phyloP scores from a whole-genome alignment of 2,797 vertebrate genomes.

The Agapornis canus region DNA sequence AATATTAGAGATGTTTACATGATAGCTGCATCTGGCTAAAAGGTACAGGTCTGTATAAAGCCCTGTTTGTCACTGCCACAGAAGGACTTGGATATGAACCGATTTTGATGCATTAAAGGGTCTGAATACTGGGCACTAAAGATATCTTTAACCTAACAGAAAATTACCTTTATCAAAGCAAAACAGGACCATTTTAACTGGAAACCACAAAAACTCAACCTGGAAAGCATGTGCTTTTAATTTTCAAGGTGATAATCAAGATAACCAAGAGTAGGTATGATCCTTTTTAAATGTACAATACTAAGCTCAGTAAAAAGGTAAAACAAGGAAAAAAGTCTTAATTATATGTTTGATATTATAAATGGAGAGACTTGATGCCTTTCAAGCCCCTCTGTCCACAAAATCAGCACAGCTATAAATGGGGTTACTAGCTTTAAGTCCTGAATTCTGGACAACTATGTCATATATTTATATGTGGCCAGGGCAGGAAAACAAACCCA shows the following conservation, averaged over 20 bases:
- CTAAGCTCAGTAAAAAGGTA: neutral
- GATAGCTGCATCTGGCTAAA: neutral
- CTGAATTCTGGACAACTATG: neutral
- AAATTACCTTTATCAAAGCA: neutral
- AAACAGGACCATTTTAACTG: neutral
- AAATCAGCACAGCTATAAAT: neutral
- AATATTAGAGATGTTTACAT: fast-evolving
- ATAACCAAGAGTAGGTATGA: neutral
- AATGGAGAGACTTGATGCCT: neutral
- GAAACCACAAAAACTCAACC: neutral
- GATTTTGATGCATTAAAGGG: neutral
- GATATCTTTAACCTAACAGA: neutral
- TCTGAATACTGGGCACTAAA: neutral
- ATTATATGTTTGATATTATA: neutral
- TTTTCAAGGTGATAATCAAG: neutral
- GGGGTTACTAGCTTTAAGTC: neutral
- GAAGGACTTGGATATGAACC: neutral
- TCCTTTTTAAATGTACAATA: neutral
- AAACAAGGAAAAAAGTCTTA: neutral
- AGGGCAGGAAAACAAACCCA: neutral
- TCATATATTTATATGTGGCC: neutral
- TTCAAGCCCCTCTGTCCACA: neutral
- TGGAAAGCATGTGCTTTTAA: neutral
- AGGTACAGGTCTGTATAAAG: neutral
- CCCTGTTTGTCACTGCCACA: neutral